These are phyloP conservation scores for Tetraneura akinire DNA, from an alignment of 1,140 invertebrate species.

Conservation along the genomic window DNA sequence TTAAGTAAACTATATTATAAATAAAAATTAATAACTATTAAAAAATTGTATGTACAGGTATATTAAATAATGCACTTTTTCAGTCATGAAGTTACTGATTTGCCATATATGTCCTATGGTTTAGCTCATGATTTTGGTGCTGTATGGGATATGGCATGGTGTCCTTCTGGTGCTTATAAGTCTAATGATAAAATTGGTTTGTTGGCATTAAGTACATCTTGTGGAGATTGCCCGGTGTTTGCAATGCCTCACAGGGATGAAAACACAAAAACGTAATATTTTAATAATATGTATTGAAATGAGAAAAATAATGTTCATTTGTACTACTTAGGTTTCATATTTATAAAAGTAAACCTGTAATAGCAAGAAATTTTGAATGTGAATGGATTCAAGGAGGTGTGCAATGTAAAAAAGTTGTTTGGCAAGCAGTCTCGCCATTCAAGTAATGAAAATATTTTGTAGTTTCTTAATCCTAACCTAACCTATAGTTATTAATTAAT, in stretches of 20 bases:
- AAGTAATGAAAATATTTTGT: constrained; percentile 51
- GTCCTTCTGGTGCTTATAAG: constrained; percentile 69
- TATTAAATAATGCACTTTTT: not conserved
- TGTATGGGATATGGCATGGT: constrained; percentile 73
- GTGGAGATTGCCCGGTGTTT: constrained; percentile 67
- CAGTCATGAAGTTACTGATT: not conserved
- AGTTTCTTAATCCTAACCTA: too few relatives aligned
- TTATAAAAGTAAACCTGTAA: constrained; percentile 57
- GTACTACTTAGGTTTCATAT: constrained; percentile 21
- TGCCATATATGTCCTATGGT: constrained; percentile 46
- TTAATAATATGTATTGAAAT: not conserved
- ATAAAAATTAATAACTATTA: too few relatives aligned
- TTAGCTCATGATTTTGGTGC: constrained; percentile 69
- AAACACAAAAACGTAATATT: constrained; percentile 15
- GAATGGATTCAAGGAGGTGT: constrained; percentile 41
- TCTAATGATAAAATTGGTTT: constrained; percentile 63
- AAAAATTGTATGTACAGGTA: too few relatives aligned
- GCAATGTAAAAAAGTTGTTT: constrained; percentile 54
- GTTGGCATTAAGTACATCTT: constrained; percentile 69
- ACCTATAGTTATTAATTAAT: too few relatives aligned
- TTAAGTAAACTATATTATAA: constrained; percentile 56
- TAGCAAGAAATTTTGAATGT: constrained; percentile 53
- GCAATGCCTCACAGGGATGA: constrained; percentile 60
- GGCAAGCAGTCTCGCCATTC: constrained; percentile 53
- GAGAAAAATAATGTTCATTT: not conserved